Conservation (phyloP, 2,888 invertebrate species). For the Eutolmus rufibarbis region DNA sequence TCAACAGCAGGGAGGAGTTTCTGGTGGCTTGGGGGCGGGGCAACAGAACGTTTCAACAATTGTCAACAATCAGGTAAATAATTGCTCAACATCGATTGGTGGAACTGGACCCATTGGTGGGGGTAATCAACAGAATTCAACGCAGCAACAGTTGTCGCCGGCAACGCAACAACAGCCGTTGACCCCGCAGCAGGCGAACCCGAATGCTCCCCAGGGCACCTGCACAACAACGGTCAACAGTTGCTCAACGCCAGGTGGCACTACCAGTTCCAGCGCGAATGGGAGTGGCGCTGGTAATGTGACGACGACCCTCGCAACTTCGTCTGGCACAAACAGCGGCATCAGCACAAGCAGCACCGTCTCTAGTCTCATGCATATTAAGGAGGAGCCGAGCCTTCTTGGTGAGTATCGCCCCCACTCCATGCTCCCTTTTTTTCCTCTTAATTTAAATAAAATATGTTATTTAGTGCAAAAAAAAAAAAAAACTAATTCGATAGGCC, state of each 20-base stretch:
- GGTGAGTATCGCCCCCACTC: conserved; percentile 4
- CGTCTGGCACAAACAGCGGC: not conserved
- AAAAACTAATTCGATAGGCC: too few relatives aligned
- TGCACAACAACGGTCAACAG: not conserved
- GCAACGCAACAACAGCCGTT: not conserved
- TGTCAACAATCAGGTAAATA: not conserved
- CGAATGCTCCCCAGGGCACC: not conserved
- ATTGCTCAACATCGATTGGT: not conserved
- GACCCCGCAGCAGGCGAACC: not conserved
- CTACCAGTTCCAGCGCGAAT: not conserved
- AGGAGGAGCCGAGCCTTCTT: conserved; percentile 31
- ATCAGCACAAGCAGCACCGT: conserved; percentile 2
- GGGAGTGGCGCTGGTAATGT: not conserved
- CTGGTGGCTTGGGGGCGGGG: not conserved
- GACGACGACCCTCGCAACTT: not conserved
- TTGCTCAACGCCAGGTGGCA: not conserved
- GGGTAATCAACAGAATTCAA: not conserved
- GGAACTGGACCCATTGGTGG: not conserved
- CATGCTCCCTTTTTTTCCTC: too few relatives aligned
- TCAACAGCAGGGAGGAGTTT: not conserved
- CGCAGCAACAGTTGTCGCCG: not conserved
- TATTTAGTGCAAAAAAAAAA: too few relatives aligned
- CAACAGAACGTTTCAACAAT: not conserved
- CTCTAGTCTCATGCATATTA: conserved; percentile 32
- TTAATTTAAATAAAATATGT: not conserved